phyloP scores from a whole-genome alignment of 2,888 invertebrate genomes.

The Congeria kusceri region DNA sequence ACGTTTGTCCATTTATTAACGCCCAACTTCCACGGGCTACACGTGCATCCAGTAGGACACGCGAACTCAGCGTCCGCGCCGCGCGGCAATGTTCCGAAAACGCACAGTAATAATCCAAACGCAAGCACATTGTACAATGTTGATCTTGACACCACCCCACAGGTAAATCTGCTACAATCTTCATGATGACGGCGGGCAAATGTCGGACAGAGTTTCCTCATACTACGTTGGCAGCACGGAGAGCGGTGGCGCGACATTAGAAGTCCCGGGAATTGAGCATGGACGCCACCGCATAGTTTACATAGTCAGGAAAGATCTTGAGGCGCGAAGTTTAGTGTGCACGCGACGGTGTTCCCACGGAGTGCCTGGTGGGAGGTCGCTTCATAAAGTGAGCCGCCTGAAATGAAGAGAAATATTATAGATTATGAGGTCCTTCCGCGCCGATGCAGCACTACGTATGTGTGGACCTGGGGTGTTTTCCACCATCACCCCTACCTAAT shows the following conservation, averaged over 20 bases:
- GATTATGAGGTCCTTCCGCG: too few species aligned
- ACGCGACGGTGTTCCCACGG: background rate
- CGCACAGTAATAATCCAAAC: conserved; percentile 47
- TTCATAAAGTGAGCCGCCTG: too few species aligned
- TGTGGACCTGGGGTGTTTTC: too few species aligned
- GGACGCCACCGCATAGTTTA: conserved; percentile 47
- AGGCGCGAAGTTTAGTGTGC: background rate
- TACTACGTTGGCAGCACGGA: conserved; percentile 45
- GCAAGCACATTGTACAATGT: conserved; percentile 19
- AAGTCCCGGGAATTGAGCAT: background rate
- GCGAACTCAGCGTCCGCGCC: conserved; percentile 21
- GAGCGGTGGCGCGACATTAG: conserved; percentile 38
- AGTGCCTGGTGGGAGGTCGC: too few species aligned
- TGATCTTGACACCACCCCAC: conserved; percentile 12
- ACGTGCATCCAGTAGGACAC: conserved; percentile 27
- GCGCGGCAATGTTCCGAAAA: conserved; percentile 23
- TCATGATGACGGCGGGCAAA: background rate
- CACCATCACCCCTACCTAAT: too few species aligned
- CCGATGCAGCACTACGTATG: too few species aligned
- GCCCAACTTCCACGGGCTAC: conserved; percentile 16
- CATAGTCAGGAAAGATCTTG: conserved; percentile 20
- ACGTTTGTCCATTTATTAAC: conserved; percentile 41
- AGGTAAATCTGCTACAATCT: background rate
- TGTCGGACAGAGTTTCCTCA: conserved; percentile 27
- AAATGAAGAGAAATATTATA: too few species aligned